Conservation (phyloP, 1,140 invertebrate genomes). For the Pentalonia nigronervosa region DNA sequence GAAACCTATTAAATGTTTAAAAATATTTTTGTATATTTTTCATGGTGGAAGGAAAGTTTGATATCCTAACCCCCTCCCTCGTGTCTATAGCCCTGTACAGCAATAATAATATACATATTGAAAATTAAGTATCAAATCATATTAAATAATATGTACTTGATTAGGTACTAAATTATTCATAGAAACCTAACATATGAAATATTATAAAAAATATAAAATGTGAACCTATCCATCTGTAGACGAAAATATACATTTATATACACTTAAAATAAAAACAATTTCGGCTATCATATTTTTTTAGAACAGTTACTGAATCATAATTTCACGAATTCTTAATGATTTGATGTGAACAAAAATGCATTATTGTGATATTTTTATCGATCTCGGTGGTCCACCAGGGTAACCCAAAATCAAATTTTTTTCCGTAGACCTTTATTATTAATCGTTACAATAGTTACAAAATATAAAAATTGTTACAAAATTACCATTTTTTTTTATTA, state of each 20-base stretch:
- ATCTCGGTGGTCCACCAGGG: not conserved
- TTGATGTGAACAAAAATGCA: accelerated
- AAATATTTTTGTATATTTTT: too few species aligned
- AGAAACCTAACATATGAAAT: not conserved
- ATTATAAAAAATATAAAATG: not conserved
- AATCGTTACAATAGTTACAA: too few species aligned
- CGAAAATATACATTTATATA: not conserved
- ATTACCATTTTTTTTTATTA: too few species aligned
- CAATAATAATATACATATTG: not conserved
- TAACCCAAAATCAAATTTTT: too few species aligned
- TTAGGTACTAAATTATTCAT: not conserved
- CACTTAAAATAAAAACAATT: not conserved
- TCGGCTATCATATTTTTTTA: not conserved
- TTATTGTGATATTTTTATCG: not conserved
- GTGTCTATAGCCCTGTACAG: too few species aligned
- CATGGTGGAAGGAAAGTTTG: too few species aligned
- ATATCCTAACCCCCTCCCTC: too few species aligned
- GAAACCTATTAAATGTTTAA: too few species aligned
- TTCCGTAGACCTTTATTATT: too few species aligned
- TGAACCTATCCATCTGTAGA: not conserved
- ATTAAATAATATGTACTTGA: too few species aligned
- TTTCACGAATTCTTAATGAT: not conserved
- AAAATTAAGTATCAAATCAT: not conserved
- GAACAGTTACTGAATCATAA: not conserved
- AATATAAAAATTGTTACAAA: too few species aligned